Conservation (phyloP, 2,113 vertebrate species). For the Petroica traversi region DNA sequence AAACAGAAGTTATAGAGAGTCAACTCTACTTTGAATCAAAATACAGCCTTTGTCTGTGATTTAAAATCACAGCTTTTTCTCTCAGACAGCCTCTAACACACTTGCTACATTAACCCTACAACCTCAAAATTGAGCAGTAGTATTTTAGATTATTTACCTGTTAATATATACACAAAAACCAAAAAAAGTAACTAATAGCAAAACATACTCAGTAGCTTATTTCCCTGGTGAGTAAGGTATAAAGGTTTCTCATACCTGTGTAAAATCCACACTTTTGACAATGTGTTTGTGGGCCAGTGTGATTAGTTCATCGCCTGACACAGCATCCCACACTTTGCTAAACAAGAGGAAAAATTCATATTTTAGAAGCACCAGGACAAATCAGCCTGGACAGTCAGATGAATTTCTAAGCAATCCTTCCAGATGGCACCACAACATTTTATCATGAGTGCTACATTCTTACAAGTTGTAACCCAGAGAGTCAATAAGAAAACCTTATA, state of each 20-base stretch:
- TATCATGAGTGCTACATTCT: background rate
- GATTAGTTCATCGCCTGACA: conserved; percentile 93
- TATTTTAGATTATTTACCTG: background rate
- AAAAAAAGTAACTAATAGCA: background rate
- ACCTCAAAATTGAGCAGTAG: accelerated
- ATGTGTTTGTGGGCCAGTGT: conserved; percentile 98
- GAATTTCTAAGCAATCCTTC: background rate
- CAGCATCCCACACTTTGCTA: conserved; percentile 98
- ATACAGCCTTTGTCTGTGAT: background rate
- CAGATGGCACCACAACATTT: background rate
- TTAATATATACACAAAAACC: background rate
- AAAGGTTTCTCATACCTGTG: conserved; percentile 80
- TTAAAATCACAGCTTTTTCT: background rate
- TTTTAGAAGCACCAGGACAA: background rate
- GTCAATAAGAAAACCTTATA: background rate
- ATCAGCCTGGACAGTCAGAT: background rate
- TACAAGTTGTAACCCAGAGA: background rate
- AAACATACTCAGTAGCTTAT: background rate
- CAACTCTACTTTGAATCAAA: conserved; percentile 7
- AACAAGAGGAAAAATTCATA: conserved; percentile 35
- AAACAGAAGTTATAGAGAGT: conserved; percentile 53
- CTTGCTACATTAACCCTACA: background rate
- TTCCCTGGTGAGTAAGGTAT: background rate
- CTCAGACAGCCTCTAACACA: background rate
- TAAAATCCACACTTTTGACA: conserved; percentile 95